These are phyloP conservation scores for Montipora capitata DNA, from an alignment of 92 coral and sea anemone species.

Conservation along the genomic window DNA sequence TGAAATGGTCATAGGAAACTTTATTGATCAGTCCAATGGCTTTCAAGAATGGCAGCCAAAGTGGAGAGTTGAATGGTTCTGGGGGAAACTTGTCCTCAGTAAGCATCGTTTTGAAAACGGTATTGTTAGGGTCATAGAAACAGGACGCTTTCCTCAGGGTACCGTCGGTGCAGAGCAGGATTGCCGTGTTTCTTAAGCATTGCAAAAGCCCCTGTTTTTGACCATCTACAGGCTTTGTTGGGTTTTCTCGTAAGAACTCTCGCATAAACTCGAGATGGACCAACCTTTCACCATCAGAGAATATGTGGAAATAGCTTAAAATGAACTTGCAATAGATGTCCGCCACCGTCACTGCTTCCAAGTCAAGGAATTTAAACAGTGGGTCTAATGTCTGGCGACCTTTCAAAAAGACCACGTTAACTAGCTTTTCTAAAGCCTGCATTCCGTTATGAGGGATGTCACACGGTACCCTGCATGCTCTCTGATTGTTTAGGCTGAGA, in stretches of 20 bases:
- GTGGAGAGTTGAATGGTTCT: slow-evolving; percentile 45
- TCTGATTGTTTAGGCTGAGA: slow-evolving; percentile 6
- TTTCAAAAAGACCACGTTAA: slow-evolving; percentile 57
- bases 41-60: slow-evolving; percentile 73
- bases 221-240: neutral
- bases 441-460: slow-evolving; percentile 61
- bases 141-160: slow-evolving; percentile 54
- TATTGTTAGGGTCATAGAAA: slow-evolving; percentile 70
- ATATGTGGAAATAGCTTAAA: slow-evolving; percentile 37
- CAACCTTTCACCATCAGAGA: slow-evolving; percentile 39
- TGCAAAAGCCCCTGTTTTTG: slow-evolving; percentile 2
- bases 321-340: slow-evolving; percentile 79
- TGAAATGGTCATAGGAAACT: slow-evolving; percentile 61
- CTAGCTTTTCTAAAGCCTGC: slow-evolving; percentile 15
- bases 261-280: slow-evolving; percentile 66
- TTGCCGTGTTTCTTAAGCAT: slow-evolving; percentile 29
- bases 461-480: slow-evolving; percentile 37
- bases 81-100: slow-evolving; percentile 61
- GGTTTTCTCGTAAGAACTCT: neutral
- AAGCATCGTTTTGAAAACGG: slow-evolving; percentile 75
- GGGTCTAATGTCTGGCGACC: neutral
- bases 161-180: slow-evolving; percentile 60
- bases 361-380: slow-evolving; percentile 57
- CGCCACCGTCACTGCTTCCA: slow-evolving; percentile 37
- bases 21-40: slow-evolving; percentile 56